Conservation (phyloP, 2,888 invertebrate genomes). For the Gerris lacustris region DNA sequence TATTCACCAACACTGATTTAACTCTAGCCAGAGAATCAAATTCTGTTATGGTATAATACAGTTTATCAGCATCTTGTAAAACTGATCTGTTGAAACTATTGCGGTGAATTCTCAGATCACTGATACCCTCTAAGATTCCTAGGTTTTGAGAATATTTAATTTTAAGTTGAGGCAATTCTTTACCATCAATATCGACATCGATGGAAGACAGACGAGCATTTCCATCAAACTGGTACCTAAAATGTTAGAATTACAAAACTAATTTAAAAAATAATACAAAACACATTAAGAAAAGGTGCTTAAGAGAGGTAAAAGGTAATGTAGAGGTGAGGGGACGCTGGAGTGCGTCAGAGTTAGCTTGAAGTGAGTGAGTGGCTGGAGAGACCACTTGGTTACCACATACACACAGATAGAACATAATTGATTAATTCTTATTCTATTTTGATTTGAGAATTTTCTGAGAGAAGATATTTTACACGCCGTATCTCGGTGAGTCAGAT, state of each 20-base stretch:
- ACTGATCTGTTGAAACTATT: constrained; percentile 80
- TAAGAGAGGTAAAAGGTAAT: too few species aligned
- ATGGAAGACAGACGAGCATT: constrained; percentile 79
- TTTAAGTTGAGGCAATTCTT: constrained; percentile 67
- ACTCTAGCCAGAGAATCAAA: constrained; percentile 75
- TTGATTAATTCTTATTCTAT: too few species aligned
- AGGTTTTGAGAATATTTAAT: constrained; percentile 80
- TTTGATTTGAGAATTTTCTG: too few species aligned
- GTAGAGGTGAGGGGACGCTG: too few species aligned
- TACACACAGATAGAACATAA: too few species aligned
- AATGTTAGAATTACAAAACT: constrained; percentile 35
- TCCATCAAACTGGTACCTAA: constrained; percentile 84
- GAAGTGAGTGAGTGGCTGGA: too few species aligned
- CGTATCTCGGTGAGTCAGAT: too few species aligned
- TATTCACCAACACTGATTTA: constrained; percentile 69
- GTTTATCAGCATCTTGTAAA: constrained; percentile 79
- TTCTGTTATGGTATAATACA: constrained; percentile 81
- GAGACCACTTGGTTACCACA: too few species aligned
- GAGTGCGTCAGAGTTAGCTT: too few species aligned
- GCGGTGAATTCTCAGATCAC: constrained; percentile 70
- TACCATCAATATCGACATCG: constrained; percentile 77
- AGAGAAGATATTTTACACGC: too few species aligned
- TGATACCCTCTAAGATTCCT: constrained; percentile 74
- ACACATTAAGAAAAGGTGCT: too few species aligned
- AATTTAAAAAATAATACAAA: too few species aligned